Conservation (phyloP, 1,140 invertebrate species). For the Mactra quadrangularis region DNA sequence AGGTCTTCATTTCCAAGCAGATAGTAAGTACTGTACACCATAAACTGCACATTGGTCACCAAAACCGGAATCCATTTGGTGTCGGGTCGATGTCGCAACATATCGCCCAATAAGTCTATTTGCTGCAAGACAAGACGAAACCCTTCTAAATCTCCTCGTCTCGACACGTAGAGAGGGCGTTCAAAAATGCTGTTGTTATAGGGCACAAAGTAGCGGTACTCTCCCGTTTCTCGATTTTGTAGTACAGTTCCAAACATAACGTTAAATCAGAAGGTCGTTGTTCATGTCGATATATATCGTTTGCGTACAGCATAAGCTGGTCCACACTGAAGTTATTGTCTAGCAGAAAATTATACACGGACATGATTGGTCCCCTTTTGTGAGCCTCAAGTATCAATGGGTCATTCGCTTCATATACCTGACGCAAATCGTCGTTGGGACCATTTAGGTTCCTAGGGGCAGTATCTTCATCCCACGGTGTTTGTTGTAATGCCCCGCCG, state of each 20-base stretch:
- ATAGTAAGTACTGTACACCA: too few species aligned
- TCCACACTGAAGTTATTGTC: too few species aligned
- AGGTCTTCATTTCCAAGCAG: conserved; percentile 1
- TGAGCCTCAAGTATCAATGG: conserved; percentile 21
- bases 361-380: too few species aligned
- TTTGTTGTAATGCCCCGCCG: too few species aligned
- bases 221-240: conserved; percentile 21
- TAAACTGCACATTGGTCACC: conserved; percentile 31
- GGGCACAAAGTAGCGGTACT: too few species aligned
- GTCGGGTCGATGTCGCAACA: too few species aligned
- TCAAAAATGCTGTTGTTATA: conserved; percentile 30
- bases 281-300: not conserved
- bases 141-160: not conserved
- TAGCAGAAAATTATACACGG: too few species aligned
- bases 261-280: conserved; percentile 40
- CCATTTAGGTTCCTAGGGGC: too few species aligned
- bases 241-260: conserved; percentile 26
- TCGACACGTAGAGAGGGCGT: not conserved
- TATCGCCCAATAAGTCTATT: conserved; percentile 1
- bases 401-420: conserved; percentile 3
- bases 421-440: too few species aligned
- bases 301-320: not conserved
- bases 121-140: not conserved
- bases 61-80: conserved; percentile 26
- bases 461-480: too few species aligned